phyloP scores from a whole-genome alignment of 2,888 invertebrate species.

The Limulus polyphemus region DNA sequence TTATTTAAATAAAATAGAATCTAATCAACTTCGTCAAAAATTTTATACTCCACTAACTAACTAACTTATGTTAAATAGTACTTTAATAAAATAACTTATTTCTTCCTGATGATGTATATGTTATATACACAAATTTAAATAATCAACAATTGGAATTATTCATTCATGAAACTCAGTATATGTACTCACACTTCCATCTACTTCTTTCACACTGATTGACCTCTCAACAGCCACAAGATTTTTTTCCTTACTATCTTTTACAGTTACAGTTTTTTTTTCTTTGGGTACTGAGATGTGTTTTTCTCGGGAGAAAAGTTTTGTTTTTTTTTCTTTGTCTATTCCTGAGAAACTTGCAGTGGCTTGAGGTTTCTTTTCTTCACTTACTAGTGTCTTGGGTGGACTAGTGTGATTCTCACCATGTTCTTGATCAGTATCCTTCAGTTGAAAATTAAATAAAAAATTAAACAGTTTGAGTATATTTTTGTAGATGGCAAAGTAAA shows the following conservation, averaged over 20 bases:
- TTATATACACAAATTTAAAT: too few species aligned
- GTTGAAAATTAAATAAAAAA: too few species aligned
- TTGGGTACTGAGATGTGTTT: conserved; percentile 21
- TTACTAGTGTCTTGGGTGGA: conserved; percentile 25
- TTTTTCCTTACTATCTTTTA: conserved; percentile 19
- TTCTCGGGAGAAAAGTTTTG: conserved; percentile 26
- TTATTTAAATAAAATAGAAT: too few species aligned
- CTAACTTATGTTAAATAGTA: too few species aligned
- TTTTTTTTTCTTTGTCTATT: conserved; percentile 24
- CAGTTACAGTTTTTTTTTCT: conserved; percentile 20
- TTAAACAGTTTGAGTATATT: too few species aligned
- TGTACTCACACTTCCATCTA: conserved; percentile 18
- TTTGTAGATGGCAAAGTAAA: too few species aligned
- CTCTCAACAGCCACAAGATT: not conserved
- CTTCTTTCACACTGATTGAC: conserved; percentile 16
- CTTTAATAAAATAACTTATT: too few species aligned
- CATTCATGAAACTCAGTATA: not conserved
- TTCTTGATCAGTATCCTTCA: conserved; percentile 48
- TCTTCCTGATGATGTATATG: too few species aligned
- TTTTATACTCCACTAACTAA: too few species aligned
- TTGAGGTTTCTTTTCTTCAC: conserved; percentile 20
- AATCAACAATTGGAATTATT: too few species aligned
- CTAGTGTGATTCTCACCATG: conserved; percentile 47
- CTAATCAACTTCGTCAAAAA: too few species aligned
- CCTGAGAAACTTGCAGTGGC: conserved; percentile 3